These are phyloP conservation scores for Cataglyphis cursor DNA, from an alignment of 2,888 invertebrate species.

Conservation along the genomic window DNA sequence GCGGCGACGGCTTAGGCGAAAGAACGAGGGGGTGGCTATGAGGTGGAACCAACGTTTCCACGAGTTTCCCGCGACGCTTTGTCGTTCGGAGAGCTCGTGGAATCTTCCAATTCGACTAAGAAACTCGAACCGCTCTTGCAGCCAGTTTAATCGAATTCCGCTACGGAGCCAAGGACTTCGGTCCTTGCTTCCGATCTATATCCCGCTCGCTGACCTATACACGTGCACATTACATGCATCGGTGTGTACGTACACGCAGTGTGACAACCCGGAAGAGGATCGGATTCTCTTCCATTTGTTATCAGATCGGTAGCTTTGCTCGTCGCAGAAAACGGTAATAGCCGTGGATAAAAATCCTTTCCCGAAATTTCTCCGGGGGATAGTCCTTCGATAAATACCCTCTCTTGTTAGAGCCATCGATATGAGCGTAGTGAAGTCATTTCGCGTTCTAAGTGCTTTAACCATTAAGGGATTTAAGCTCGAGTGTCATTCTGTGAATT, in stretches of 20 bases:
- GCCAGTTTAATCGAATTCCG: conserved; percentile 82
- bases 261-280: conserved; percentile 37
- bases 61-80: conserved; percentile 59
- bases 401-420: conserved; percentile 22
- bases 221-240: conserved; percentile 14
- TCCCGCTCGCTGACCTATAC: conserved; percentile 24
- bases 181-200: conserved; percentile 63
- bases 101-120: conserved; percentile 80
- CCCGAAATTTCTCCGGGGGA: conserved; percentile 4
- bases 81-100: conserved; percentile 65
- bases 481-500: conserved; percentile 5
- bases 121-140: conserved; percentile 75
- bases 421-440: conserved; percentile 9
- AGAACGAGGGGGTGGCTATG: conserved; percentile 33
- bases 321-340: conserved; percentile 47
- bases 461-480: conserved; percentile 42
- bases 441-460: background rate
- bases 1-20: conserved; percentile 57
- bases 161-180: conserved; percentile 66
- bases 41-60: conserved; percentile 61
- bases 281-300: conserved; percentile 49
- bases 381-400: conserved; percentile 2
- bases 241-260: conserved; percentile 26
- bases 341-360: conserved; percentile 31
- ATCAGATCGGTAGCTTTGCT: conserved; percentile 47